Evolutionary conservation across 2,113 vertebrate species (phyloP).

Genomic region (Dicaeum eximium): DNA sequence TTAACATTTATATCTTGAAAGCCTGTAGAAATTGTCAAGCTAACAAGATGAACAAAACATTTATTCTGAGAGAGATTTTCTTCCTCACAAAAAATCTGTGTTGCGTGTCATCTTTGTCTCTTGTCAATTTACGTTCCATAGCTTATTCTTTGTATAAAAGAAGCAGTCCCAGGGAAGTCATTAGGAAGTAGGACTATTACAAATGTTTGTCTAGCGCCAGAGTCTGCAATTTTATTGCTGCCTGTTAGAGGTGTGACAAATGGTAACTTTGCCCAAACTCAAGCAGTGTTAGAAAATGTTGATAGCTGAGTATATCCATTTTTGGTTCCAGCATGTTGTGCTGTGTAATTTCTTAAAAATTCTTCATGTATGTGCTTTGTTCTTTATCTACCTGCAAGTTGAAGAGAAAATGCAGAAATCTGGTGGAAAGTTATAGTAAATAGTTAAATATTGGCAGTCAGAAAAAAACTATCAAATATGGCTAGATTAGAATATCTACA

Average conservation of each 20-base stretch:
- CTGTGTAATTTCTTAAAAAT: not conserved
- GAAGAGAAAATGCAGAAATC: not conserved
- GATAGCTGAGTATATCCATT: not conserved
- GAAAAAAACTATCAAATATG: not conserved
- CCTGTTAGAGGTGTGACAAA: not conserved
- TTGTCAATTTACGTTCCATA: not conserved
- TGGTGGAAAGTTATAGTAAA: not conserved
- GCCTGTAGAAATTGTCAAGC: not conserved
- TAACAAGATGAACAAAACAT: not conserved
- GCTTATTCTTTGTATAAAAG: not conserved
- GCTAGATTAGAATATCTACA: not conserved
- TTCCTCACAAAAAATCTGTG: not conserved
- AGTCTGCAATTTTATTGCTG: not conserved
- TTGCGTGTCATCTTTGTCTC: not conserved
- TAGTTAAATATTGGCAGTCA: not conserved
- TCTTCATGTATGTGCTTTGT: not conserved
- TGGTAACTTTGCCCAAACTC: not conserved
- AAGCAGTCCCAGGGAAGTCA: not conserved
- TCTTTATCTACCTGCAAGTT: not conserved
- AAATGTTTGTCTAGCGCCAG: not conserved
- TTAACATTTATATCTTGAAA: not conserved
- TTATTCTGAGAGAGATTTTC: not conserved
- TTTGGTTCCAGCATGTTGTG: not conserved
- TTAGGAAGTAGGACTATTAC: not conserved
- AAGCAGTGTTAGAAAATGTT: not conserved